Evolutionary conservation across 2,113 vertebrate species (phyloP).

Genomic region (Albula goreensis): DNA sequence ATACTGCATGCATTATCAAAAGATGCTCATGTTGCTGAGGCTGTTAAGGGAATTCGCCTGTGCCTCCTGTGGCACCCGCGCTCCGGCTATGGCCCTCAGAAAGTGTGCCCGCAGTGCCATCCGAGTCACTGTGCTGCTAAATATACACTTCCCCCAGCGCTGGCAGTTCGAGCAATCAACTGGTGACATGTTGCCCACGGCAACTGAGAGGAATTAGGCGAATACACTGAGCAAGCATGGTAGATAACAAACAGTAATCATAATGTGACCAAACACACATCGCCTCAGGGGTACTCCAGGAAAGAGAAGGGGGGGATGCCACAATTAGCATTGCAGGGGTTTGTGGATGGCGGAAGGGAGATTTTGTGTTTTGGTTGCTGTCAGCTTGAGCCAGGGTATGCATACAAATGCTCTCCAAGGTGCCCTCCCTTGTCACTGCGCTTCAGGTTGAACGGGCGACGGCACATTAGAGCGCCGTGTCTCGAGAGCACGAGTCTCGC

Average conservation of each 20-base stretch:
- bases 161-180: background rate
- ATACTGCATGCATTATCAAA: conserved; percentile 13
- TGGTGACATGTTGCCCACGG: conserved; percentile 24
- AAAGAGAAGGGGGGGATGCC: background rate
- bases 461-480: too few relatives aligned
- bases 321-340: background rate
- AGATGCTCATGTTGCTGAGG: background rate
- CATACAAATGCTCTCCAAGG: conserved; percentile 10
- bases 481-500: background rate
- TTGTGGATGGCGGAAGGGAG: conserved; percentile 1
- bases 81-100: background rate
- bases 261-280: conserved; percentile 12
- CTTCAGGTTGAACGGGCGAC: background rate
- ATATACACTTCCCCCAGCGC: background rate
- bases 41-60: background rate
- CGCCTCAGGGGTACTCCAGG: background rate
- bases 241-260: conserved; percentile 22
- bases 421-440: conserved; percentile 1
- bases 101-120: background rate
- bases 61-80: background rate
- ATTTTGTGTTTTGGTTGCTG: conserved; percentile 2
- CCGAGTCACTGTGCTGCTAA: background rate
- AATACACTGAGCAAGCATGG: background rate
- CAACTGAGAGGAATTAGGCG: background rate
- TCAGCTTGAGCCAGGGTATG: background rate